Evolutionary conservation across 2,888 invertebrate species (phyloP).

Genomic region (Mylabris sibirica): DNA sequence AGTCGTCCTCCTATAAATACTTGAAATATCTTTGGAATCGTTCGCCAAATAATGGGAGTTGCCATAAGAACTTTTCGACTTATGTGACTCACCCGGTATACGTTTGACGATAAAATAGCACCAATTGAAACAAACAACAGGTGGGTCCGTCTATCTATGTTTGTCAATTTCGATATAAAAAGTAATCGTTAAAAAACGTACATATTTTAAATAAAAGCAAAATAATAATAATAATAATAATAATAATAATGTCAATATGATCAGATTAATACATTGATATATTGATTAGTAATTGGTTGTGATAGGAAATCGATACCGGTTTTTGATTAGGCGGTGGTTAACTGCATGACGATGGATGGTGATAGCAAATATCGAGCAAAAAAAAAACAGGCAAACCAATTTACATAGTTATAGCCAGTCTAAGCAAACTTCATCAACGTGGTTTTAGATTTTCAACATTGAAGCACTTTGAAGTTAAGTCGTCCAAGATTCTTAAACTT

Average conservation of each 20-base stretch:
- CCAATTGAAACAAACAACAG: background rate
- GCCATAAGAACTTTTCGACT: no score
- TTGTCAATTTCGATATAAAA: no score
- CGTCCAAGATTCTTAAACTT: no score
- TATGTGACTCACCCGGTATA: no score
- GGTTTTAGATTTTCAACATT: no score
- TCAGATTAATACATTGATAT: background rate
- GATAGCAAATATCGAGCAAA: background rate
- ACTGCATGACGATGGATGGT: background rate
- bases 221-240: slow-evolving; percentile 7
- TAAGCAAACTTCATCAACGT: no score
- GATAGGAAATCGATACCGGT: background rate
- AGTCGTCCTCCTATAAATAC: no score
- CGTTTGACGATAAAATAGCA: background rate
- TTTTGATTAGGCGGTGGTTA: background rate
- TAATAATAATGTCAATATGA: background rate
- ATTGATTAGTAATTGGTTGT: background rate
- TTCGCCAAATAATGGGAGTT: no score
- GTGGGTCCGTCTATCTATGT: background rate
- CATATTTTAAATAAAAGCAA: background rate
- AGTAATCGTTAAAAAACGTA: background rate
- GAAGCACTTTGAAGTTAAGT: no score
- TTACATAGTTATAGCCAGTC: background rate
- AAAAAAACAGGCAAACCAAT: background rate
- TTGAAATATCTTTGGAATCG: no score